A percentile compares a stretch with the other conserved stretches of the same genome.
Conservation (phyloP, 2,113 vertebrate genomes). For the Ahaetulla prasina region DNA sequence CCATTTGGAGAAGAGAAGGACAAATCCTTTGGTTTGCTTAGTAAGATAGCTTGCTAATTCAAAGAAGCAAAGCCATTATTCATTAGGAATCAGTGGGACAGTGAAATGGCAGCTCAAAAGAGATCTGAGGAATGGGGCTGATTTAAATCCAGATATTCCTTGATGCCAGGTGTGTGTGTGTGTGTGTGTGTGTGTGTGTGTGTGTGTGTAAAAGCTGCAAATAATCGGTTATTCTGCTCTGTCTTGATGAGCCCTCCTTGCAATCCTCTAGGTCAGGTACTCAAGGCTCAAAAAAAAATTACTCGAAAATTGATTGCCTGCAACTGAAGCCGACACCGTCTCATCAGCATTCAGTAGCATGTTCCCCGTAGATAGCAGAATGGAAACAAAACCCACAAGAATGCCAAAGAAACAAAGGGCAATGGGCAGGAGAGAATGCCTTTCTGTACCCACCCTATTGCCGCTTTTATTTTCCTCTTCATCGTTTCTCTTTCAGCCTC, state of each 20-base stretch:
- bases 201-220: not conserved
- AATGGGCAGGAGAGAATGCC: slow-evolving; percentile 23
- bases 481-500: slow-evolving; percentile 13
- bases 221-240: slow-evolving; percentile 8
- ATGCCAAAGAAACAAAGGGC: slow-evolving; percentile 31
- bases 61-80: not conserved
- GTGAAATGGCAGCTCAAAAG: slow-evolving; percentile 1
- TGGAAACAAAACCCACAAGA: slow-evolving; percentile 47
- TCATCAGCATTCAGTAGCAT: slow-evolving; percentile 45
- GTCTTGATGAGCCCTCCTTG: slow-evolving; percentile 21
- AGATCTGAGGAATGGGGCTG: not conserved
- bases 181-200: no score
- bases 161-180: not conserved
- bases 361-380: slow-evolving; percentile 14
- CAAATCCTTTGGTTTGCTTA: not conserved
- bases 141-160: slow-evolving; percentile 11
- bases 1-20: not conserved
- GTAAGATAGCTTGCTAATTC: not conserved
- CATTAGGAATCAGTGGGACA: not conserved
- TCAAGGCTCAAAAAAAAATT: slow-evolving; percentile 15
- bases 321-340: slow-evolving; percentile 19
- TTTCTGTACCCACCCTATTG: slow-evolving; percentile 25
- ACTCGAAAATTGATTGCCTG: slow-evolving; percentile 26
- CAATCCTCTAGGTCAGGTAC: not conserved
- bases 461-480: slow-evolving; percentile 22